Evolutionary conservation across 2,113 vertebrate species (phyloP).

Genomic region (Miniopterus natalensis): DNA sequence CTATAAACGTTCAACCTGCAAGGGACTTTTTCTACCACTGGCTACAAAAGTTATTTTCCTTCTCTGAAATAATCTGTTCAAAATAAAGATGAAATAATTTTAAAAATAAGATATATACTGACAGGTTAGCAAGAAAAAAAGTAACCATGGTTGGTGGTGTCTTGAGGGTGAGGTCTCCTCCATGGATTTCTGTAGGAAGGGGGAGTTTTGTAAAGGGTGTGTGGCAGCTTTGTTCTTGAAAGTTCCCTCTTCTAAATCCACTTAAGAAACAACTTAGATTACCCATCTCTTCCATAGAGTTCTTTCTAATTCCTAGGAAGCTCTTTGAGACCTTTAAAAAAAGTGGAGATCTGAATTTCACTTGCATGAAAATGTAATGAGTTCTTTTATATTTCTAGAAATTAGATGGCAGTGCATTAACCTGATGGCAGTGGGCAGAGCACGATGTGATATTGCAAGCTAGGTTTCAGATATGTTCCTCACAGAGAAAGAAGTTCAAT

Average conservation of each 20-base stretch:
- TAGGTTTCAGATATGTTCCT: background rate
- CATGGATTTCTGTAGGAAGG: background rate
- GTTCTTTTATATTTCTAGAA: constrained; percentile 63
- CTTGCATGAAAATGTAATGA: constrained; percentile 41
- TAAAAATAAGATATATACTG: background rate
- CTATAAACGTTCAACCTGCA: constrained; percentile 2
- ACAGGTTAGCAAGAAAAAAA: background rate
- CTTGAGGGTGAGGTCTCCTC: background rate
- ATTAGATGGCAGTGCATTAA: background rate
- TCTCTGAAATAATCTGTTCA: constrained; percentile 55
- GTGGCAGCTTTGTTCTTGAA: background rate
- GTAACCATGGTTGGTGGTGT: background rate
- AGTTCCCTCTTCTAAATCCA: constrained; percentile 8
- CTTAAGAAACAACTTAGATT: constrained; percentile 25
- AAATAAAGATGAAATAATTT: constrained; percentile 42
- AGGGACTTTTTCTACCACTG: background rate
- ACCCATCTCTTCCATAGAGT: background rate
- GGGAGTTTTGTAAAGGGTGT: background rate
- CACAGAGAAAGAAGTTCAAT: background rate
- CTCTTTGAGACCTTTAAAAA: constrained; percentile 35
- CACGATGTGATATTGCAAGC: background rate
- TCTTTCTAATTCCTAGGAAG: constrained; percentile 64
- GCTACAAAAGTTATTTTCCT: constrained; percentile 47
- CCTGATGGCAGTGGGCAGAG: background rate
- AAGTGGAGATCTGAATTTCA: constrained; percentile 37